phyloP scores from a whole-genome alignment of 2,113 vertebrate species.

The Gallinago media region DNA sequence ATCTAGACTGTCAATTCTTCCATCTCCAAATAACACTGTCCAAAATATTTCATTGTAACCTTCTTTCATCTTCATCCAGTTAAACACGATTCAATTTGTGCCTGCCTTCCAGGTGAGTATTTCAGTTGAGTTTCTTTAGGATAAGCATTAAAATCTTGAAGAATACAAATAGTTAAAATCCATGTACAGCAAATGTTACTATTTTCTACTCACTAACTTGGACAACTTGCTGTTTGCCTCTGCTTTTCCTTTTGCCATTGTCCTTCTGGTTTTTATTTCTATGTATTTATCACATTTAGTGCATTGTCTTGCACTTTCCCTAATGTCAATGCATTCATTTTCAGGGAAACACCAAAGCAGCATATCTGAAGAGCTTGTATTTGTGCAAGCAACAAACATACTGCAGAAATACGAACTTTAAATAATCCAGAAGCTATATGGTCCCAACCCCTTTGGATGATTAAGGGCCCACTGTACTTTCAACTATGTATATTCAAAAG shows the following conservation, averaged over 20 bases:
- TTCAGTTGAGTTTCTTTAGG: not conserved
- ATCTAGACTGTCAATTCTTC: not conserved
- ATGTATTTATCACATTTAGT: not conserved
- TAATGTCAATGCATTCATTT: not conserved
- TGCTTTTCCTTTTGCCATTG: not conserved
- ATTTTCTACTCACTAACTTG: not conserved
- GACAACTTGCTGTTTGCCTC: not conserved
- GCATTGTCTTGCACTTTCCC: not conserved
- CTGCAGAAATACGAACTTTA: not conserved
- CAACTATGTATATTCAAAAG: not conserved
- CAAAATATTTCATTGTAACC: not conserved
- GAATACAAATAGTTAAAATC: not conserved
- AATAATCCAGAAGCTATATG: not conserved
- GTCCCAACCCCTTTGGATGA: not conserved
- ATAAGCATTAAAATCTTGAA: not conserved
- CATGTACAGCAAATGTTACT: not conserved
- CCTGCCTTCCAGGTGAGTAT: not conserved
- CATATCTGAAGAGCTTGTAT: not conserved
- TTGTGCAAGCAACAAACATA: not conserved
- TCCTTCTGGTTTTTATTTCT: not conserved
- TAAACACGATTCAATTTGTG: not conserved
- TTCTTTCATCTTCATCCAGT: not conserved
- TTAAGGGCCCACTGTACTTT: not conserved
- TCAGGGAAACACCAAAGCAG: not conserved
- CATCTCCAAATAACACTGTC: not conserved